Evolutionary conservation across 2,113 vertebrate species (phyloP).

Genomic region (Oreotrochilus melanogaster): DNA sequence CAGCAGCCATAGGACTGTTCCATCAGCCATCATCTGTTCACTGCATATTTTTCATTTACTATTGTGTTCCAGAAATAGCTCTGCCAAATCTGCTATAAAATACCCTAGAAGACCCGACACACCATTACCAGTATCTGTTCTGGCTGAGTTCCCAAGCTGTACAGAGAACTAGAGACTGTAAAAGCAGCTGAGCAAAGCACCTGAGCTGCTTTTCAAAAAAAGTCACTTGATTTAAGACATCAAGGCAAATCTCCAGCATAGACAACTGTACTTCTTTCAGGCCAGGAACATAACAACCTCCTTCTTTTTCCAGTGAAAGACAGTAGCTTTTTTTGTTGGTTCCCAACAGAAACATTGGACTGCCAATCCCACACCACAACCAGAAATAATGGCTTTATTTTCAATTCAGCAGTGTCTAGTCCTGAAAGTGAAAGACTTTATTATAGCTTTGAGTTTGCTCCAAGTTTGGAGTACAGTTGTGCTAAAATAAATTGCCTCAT

Average conservation of each 20-base stretch:
- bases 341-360: not conserved
- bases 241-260: not conserved
- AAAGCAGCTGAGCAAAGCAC: not conserved
- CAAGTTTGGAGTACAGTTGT: not conserved
- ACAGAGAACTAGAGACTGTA: not conserved
- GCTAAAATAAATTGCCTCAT: not conserved
- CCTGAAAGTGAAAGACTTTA: conserved; percentile 5
- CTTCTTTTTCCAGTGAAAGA: not conserved
- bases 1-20: not conserved
- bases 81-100: not conserved
- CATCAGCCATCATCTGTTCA: not conserved
- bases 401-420: not conserved
- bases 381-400: not conserved
- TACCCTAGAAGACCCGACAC: not conserved
- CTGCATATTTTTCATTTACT: not conserved
- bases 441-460: not conserved
- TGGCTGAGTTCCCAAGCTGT: not conserved
- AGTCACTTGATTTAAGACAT: not conserved
- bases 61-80: not conserved
- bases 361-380: not conserved
- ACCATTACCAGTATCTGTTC: not conserved
- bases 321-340: not conserved
- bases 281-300: not conserved
- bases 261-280: not conserved
- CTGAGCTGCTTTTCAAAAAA: not conserved